phyloP scores from a whole-genome alignment of 2,797 vertebrate genomes.

The Lacerta bilineata region DNA sequence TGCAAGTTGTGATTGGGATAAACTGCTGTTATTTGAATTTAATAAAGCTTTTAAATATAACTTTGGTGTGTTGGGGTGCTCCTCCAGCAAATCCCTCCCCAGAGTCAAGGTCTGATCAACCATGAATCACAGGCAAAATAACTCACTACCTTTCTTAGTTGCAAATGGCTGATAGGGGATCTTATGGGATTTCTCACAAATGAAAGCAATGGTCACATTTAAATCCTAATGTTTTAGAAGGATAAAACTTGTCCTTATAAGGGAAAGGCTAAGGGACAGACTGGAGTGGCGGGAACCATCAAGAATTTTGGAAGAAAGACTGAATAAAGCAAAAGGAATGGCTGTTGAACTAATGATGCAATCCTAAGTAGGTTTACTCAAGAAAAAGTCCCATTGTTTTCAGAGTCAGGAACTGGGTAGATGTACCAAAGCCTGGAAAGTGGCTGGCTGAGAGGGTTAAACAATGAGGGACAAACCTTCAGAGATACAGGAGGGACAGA shows the following conservation, averaged over 20 bases:
- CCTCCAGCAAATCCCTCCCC: too few relatives aligned
- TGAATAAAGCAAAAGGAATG: background rate
- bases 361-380: background rate
- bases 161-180: background rate
- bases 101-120: too few relatives aligned
- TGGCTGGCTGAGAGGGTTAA: background rate
- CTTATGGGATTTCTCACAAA: background rate
- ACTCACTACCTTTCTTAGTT: background rate
- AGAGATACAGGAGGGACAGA: background rate
- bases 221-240: background rate
- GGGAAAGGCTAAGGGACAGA: background rate
- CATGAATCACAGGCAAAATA: too few relatives aligned
- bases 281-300: background rate
- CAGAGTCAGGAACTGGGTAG: background rate
- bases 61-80: too few relatives aligned
- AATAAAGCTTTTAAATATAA: too few relatives aligned
- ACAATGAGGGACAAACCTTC: background rate
- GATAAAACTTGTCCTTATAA: background rate
- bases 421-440: background rate
- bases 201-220: background rate
- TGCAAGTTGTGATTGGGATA: too few relatives aligned
- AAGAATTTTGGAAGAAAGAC: background rate
- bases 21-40: too few relatives aligned
- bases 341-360: background rate
- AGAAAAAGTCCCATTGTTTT: background rate